These are phyloP conservation scores for Eutrigla gurnardus DNA, from an alignment of 2,797 vertebrate species.

Conservation along the genomic window DNA sequence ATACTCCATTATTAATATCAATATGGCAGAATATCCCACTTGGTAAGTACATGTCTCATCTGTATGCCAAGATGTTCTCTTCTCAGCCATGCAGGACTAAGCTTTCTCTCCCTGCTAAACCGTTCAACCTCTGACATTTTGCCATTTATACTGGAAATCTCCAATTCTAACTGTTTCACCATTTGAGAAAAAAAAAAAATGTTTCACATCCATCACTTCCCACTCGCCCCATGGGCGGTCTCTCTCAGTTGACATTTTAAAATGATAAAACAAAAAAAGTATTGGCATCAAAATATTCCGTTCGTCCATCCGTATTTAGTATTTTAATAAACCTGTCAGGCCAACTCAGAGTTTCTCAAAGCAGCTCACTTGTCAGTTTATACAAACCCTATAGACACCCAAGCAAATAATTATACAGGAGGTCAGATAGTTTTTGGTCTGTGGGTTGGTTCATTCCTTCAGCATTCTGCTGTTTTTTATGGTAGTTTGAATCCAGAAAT, in stretches of 20 bases:
- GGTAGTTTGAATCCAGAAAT: too few relatives aligned
- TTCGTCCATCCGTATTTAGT: too few relatives aligned
- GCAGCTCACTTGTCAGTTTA: background rate
- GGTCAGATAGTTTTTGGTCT: background rate
- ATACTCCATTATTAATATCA: conserved; percentile 64
- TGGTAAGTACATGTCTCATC: conserved; percentile 39
- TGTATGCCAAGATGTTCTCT: conserved; percentile 41
- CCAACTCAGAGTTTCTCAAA: background rate
- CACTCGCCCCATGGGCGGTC: too few relatives aligned
- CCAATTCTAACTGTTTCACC: background rate
- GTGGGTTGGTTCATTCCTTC: background rate
- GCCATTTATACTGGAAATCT: conserved; percentile 50
- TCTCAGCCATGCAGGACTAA: conserved; percentile 47
- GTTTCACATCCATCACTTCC: conserved; percentile 22
- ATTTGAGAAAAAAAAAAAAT: conserved; percentile 8
- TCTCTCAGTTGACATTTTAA: too few relatives aligned
- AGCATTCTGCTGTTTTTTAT: background rate
- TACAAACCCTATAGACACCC: conserved; percentile 1
- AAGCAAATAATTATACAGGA: background rate
- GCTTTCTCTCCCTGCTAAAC: conserved; percentile 46
- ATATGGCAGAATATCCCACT: conserved; percentile 41
- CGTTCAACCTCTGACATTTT: conserved; percentile 58
- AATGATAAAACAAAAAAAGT: too few relatives aligned
- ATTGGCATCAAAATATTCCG: too few relatives aligned
- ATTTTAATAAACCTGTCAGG: too few relatives aligned